phyloP scores from a whole-genome alignment of 2,888 invertebrate species.

The Noctua pronuba region DNA sequence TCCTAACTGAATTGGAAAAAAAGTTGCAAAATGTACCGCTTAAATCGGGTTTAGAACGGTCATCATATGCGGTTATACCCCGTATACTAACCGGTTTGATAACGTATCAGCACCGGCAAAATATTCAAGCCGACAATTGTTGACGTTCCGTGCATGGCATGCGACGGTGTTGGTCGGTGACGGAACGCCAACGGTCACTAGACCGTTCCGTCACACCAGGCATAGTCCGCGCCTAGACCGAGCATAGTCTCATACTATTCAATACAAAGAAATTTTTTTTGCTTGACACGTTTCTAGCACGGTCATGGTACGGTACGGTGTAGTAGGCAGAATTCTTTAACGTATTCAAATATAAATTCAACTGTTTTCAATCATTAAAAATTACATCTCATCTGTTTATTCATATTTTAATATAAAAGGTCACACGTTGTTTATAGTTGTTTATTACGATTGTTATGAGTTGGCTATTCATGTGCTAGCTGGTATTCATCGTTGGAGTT shows the following conservation, averaged over 20 bases:
- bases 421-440: constrained; percentile 13
- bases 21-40: background rate
- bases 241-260: background rate
- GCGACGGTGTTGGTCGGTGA: background rate
- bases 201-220: no score
- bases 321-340: background rate
- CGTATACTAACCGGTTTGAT: background rate
- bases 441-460: constrained; percentile 29
- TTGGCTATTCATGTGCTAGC: constrained; percentile 17
- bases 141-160: background rate
- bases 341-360: background rate
- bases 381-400: constrained; percentile 6
- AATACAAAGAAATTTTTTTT: background rate
- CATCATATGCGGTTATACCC: background rate
- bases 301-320: background rate
- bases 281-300: background rate
- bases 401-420: constrained; percentile 23
- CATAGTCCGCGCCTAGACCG: no score
- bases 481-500: constrained; percentile 26
- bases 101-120: background rate
- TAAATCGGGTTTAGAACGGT: background rate
- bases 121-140: no score
- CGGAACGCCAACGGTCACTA: no score
- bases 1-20: background rate
- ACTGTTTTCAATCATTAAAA: constrained; percentile 6